A percentile compares a stretch with the other conserved stretches of the same genome.
phyloP scores from a whole-genome alignment of 2,113 vertebrate species.

The Hassar affinis region DNA sequence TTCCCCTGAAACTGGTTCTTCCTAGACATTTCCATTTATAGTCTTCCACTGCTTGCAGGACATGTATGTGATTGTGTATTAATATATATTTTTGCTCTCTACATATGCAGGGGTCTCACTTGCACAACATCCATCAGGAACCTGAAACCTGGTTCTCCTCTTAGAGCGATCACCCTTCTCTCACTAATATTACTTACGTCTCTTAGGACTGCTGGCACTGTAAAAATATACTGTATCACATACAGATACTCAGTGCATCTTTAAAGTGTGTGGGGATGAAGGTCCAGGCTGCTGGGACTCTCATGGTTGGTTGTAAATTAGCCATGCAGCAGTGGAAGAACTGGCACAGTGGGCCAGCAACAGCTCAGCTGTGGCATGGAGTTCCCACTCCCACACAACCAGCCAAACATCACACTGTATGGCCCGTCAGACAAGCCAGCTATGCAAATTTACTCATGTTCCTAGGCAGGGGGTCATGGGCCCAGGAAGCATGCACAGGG shows the following conservation, averaged over 20 bases:
- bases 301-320: constrained; percentile 43
- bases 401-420: constrained; percentile 45
- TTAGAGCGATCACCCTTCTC: not conserved
- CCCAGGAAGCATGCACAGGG: constrained; percentile 5
- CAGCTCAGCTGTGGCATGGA: constrained; percentile 29
- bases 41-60: not conserved
- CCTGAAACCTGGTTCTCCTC: constrained; percentile 15
- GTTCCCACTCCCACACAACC: constrained; percentile 7
- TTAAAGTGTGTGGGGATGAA: not conserved
- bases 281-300: constrained; percentile 21
- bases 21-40: not conserved
- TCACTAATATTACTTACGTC: constrained; percentile 9
- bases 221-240: not conserved
- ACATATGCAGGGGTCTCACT: constrained; percentile 19
- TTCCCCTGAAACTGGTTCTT: not conserved
- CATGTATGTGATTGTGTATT: not conserved
- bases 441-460: constrained; percentile 49
- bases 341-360: constrained; percentile 37
- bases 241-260: constrained; percentile 11
- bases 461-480: constrained; percentile 34
- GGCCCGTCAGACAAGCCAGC: constrained; percentile 43
- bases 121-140: constrained; percentile 37
- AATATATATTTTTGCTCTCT: constrained; percentile 9
- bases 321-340: constrained; percentile 29
- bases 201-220: not conserved